phyloP scores from a whole-genome alignment of 2,888 invertebrate genomes.

The Pyralis farinalis region DNA sequence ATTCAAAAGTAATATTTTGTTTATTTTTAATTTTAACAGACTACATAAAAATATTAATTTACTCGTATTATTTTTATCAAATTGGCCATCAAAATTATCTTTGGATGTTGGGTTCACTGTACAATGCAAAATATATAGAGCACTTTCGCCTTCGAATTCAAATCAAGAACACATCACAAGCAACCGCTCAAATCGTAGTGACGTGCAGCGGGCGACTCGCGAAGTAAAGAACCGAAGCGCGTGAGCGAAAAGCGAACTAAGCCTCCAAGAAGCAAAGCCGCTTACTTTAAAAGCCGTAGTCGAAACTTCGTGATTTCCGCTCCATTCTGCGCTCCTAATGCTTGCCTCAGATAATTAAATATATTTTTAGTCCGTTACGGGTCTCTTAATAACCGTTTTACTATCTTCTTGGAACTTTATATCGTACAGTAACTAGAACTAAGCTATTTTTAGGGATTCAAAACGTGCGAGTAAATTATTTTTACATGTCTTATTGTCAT shows the following conservation, averaged over 20 bases:
- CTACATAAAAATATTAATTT: too few species aligned
- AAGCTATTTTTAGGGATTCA: neutral
- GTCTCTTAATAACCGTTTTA: constrained; percentile 25
- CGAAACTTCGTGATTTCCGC: constrained; percentile 24
- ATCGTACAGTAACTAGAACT: constrained; percentile 3
- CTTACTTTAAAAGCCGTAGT: constrained; percentile 60
- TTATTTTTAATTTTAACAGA: too few species aligned
- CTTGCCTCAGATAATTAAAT: constrained; percentile 30
- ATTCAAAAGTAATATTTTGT: too few species aligned
- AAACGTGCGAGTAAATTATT: too few species aligned
- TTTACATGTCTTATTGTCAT: too few species aligned
- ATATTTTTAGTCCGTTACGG: constrained; percentile 29
- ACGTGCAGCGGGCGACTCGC: constrained; percentile 7
- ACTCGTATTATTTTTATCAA: too few species aligned
- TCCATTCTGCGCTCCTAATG: constrained; percentile 31
- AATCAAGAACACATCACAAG: neutral
- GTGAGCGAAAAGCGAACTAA: constrained; percentile 22
- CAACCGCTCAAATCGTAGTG: constrained; percentile 4
- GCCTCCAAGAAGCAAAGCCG: constrained; percentile 41
- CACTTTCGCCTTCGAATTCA: neutral
- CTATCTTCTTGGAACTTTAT: constrained; percentile 19
- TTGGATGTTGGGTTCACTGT: too few species aligned
- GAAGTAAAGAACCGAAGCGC: constrained; percentile 20
- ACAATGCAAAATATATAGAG: too few species aligned
- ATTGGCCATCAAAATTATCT: too few species aligned